Evolutionary conservation across 2,888 invertebrate genomes (phyloP).

Genomic region (Latheticus oryzae): DNA sequence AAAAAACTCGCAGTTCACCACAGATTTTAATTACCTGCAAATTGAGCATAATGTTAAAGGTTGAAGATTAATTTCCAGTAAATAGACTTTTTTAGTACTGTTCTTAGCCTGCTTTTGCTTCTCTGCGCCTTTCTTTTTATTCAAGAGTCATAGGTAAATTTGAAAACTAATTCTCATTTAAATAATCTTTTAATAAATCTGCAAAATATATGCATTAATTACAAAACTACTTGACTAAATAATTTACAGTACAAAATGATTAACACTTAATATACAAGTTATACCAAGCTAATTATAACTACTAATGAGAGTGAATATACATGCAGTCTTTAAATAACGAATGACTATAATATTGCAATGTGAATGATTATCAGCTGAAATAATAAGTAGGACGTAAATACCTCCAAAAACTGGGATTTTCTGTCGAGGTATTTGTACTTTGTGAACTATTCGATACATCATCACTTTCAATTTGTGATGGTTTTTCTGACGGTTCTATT

Average conservation of each 20-base stretch:
- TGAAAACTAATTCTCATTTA: constrained; percentile 21
- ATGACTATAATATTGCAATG: constrained; percentile 20
- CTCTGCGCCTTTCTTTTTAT: no score
- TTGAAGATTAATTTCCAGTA: no score
- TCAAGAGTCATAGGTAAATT: constrained; percentile 12
- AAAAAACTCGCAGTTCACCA: no score
- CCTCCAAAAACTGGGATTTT: constrained; percentile 67
- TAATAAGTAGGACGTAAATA: constrained; percentile 72
- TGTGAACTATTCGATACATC: constrained; percentile 48
- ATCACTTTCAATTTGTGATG: constrained; percentile 31
- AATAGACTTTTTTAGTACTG: no score
- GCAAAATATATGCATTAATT: constrained; percentile 34
- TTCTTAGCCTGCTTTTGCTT: no score
- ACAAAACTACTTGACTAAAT: constrained; percentile 21
- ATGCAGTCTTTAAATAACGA: constrained; percentile 34
- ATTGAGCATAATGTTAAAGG: no score
- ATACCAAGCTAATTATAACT: constrained; percentile 5
- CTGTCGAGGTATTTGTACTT: constrained; percentile 45
- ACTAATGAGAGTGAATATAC: constrained; percentile 14
- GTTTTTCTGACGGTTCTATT: constrained; percentile 40
- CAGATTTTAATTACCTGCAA: no score
- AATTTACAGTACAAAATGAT: constrained; percentile 32
- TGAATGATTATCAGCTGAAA: constrained; percentile 56
- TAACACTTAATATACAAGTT: constrained; percentile 30
- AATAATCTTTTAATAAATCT: constrained; percentile 38